phyloP scores from a whole-genome alignment of 2,888 invertebrate genomes.

The Cremastinae sp. region DNA sequence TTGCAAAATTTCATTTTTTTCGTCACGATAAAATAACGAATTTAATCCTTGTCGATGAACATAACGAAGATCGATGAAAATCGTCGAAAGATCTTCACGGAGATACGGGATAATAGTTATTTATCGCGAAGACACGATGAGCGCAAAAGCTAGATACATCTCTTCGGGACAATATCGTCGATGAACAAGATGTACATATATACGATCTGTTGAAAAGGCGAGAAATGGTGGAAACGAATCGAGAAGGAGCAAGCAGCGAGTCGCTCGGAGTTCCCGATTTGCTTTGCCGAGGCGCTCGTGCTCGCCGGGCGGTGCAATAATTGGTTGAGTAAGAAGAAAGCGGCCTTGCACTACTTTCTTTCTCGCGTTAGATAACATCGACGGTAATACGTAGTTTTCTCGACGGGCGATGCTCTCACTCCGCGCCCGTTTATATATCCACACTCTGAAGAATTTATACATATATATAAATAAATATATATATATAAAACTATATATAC shows the following conservation, averaged over 20 bases:
- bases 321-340: conserved; percentile 77
- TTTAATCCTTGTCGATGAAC: no score
- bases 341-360: conserved; percentile 77
- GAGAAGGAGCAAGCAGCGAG: conserved; percentile 24
- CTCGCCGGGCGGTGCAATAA: conserved; percentile 68
- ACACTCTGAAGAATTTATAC: neutral
- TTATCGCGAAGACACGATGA: no score
- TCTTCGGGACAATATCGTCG: no score
- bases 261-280: no score
- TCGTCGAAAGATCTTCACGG: no score
- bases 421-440: neutral
- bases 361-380: conserved; percentile 75
- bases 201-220: neutral
- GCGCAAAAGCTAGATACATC: no score
- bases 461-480: neutral
- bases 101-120: no score
- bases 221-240: conserved; percentile 21
- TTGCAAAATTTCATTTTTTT: no score
- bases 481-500: neutral
- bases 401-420: conserved; percentile 62
- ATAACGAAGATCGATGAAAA: no score
- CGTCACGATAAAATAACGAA: no score
- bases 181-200: no score
- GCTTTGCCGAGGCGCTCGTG: neutral
- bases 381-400: conserved; percentile 73